Evolutionary conservation across 2,888 invertebrate genomes (phyloP).

Genomic region (Pyrrhosoma nymphula): DNA sequence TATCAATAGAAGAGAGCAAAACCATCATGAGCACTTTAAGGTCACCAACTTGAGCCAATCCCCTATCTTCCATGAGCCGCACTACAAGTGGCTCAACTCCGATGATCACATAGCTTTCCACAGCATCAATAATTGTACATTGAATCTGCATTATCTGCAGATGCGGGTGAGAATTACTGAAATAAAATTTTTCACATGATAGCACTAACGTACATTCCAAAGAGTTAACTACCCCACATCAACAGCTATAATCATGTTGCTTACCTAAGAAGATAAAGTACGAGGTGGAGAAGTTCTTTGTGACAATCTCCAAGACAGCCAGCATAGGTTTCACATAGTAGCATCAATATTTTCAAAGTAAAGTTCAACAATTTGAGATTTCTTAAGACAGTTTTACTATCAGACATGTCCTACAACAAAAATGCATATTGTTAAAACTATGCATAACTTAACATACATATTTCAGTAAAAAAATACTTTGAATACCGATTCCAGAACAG

Average conservation of each 20-base stretch:
- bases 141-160: constrained; percentile 62
- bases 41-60: not conserved
- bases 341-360: constrained; percentile 79
- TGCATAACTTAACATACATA: too few species aligned
- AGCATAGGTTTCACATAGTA: constrained; percentile 75
- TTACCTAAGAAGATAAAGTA: constrained; percentile 59
- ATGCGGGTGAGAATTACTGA: constrained; percentile 60
- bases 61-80: constrained; percentile 70
- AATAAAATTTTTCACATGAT: constrained; percentile 45
- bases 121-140: constrained; percentile 59
- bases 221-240: not conserved
- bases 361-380: constrained; percentile 80
- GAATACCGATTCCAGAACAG: constrained; percentile 75
- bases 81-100: constrained; percentile 71
- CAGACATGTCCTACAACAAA: constrained; percentile 76
- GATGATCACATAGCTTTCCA: constrained; percentile 70
- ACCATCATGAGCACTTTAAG: not conserved
- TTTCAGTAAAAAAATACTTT: too few species aligned
- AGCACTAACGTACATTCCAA: not conserved
- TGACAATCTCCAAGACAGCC: constrained; percentile 71
- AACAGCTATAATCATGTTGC: not conserved
- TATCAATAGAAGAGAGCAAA: too few species aligned
- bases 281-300: constrained; percentile 68
- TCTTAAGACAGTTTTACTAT: constrained; percentile 77
- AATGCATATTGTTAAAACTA: not conserved